Evolutionary conservation across 1,140 invertebrate genomes (phyloP).

Genomic region (Achatina immaculata): DNA sequence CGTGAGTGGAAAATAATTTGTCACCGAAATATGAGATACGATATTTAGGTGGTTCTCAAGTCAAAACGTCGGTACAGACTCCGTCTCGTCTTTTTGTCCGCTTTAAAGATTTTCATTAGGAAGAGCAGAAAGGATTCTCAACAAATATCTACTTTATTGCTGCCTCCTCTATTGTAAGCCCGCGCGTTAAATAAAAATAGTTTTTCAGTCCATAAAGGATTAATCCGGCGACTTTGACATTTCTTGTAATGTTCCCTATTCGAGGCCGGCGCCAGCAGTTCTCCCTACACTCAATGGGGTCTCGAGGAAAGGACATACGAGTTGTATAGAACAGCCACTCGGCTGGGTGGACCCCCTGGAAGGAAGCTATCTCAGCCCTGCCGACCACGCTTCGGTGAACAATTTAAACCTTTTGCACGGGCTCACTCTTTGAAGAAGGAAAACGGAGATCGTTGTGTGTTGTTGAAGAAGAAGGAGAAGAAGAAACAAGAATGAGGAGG

Average conservation of each 20-base stretch:
- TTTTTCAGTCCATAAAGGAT: background rate
- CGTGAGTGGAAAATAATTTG: background rate
- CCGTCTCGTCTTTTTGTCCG: background rate
- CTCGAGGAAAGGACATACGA: background rate
- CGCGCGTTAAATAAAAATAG: conserved; percentile 13
- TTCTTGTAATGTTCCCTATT: conserved; percentile 5
- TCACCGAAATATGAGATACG: background rate
- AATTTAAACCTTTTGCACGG: background rate
- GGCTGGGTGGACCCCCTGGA: background rate
- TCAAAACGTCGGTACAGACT: conserved; percentile 1
- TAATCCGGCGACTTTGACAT: conserved; percentile 2
- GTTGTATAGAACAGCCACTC: conserved; percentile 6
- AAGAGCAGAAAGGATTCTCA: background rate
- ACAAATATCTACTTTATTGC: conserved; percentile 9
- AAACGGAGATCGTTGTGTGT: background rate
- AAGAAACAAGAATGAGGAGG: too few relatives aligned
- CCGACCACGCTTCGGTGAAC: conserved; percentile 7
- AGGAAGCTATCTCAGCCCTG: background rate
- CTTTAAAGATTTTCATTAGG: conserved; percentile 6
- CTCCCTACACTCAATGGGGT: background rate
- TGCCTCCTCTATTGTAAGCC: background rate
- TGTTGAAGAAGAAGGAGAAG: background rate
- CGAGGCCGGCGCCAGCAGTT: conserved; percentile 1
- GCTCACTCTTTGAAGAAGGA: conserved; percentile 12
- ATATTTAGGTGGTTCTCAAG: background rate